Evolutionary conservation across 1,140 invertebrate genomes (phyloP), one percentile per base, ranked within the genome.

Genomic region (Calycopis cecrops): DNA sequence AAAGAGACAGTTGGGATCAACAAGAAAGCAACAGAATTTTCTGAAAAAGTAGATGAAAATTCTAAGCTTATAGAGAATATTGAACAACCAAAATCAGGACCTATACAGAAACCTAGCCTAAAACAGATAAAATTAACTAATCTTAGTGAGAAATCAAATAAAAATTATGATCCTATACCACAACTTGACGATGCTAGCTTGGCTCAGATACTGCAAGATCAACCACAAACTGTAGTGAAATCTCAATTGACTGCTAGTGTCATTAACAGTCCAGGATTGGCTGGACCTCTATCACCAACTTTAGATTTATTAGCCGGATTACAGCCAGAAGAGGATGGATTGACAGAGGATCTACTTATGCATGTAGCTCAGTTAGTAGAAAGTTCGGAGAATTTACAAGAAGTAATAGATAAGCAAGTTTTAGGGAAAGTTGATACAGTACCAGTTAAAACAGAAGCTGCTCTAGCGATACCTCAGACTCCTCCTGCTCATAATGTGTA

Each of bases 311-410:
- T 88, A n/a, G 85, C 71, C 50, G 84, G 84, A 1, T 57, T 88
- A 28, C 86, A 88, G 55, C 84, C 86, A 18, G 84, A 87, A 63
- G 90, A 91, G 60, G 91, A 92, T 76, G 89, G 90, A 35, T 88
- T 92, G 14, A 90, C 91, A 3, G 91, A 92, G 60, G 91, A 92
- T 79, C 89, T 92, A 54, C 70, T 92, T 9, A 91, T 92, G 82
- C 90, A 92, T 77, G 91, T 92, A 10, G 92, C 91, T 2, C 89
- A 92, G 11, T 78, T 92, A 12, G 91, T 92, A 9, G 90, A 91
- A 54, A 91, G 91, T 67, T 89, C 90, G 4, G 91, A 92, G 72
- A 89, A 90, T 66, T 80, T 92, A 21, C 91, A 92, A 69, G 91
- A 92, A 70, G 91, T 91, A 17, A 91, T 92, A 49, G 91, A 92